Conservation (phyloP, 2,888 invertebrate species). For the Coenonympha glycerion region DNA sequence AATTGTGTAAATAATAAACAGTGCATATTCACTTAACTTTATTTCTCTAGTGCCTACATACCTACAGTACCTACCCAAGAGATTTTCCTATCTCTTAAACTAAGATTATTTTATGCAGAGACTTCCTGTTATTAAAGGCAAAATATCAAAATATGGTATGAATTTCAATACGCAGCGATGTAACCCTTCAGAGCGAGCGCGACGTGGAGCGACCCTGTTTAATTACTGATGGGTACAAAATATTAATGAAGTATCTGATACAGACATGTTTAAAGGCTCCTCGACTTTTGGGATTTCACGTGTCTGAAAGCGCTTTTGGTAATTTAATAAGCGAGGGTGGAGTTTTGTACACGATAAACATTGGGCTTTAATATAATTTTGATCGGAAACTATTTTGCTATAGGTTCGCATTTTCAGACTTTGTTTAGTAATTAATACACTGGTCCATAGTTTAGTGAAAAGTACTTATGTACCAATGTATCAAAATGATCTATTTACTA, state of each 20-base stretch:
- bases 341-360: slow-evolving; percentile 3
- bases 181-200: slow-evolving; percentile 31
- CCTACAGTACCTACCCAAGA: too few relatives aligned
- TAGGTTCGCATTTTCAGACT: not conserved
- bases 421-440: too few relatives aligned
- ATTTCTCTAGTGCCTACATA: too few relatives aligned
- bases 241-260: slow-evolving; percentile 67
- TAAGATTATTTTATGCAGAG: not conserved
- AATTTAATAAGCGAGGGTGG: slow-evolving; percentile 35
- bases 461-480: too few relatives aligned
- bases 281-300: slow-evolving; percentile 29
- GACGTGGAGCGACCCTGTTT: slow-evolving; percentile 38
- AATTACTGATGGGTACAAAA: slow-evolving; percentile 58
- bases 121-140: not conserved
- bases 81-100: too few relatives aligned
- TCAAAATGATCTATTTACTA: too few relatives aligned
- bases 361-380: not conserved
- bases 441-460: too few relatives aligned
- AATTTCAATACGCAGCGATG: slow-evolving; percentile 24
- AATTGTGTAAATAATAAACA: too few relatives aligned
- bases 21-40: too few relatives aligned
- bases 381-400: not conserved
- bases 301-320: slow-evolving; percentile 34
- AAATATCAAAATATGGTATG: slow-evolving; percentile 1
- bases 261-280: slow-evolving; percentile 46